Base-by-base conservation (phyloP, 2,797 vertebrate species). In the Harpagifer antarcticus region DNA sequence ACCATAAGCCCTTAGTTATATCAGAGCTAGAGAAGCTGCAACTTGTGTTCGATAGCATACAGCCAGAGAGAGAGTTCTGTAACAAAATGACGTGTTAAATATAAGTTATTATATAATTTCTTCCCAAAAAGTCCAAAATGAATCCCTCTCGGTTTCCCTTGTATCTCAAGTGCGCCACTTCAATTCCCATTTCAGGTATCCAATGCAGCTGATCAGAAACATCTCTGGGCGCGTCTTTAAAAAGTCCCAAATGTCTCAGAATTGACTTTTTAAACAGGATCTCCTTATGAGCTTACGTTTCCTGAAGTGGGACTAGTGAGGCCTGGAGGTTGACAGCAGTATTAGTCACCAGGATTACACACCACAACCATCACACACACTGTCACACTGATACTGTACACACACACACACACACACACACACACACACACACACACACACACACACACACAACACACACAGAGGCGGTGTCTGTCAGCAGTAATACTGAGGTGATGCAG, bases 301-400 rank as follows among this genome's bases (percentile, higher is more conserved):
- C 82, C 57, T 79, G 76, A 87, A 80, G 82, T 76, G 78, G 68
- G 71, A 74, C 27, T 74, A 33, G 50, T 75, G 70, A 85, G 70
- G 83, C 81, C 77, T 82, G 75, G 79, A 79, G 80, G 76, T 74
- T 79, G 68, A 81, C 81, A 78, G 81, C 76, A 65, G 83, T 50
- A 64, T 93, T 85, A 87, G 86, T 87, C 80, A 84, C 56, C 73
- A 43, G 72, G 83, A 90, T 91, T 85, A 91, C 74, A 77, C 85
- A 84, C 65, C 85, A 84, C 65, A 58, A 70, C 77, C 37, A 20
- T 78, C 78, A 55, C 52, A 58, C 75, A 75, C 86, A 79, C 68
- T 47, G 37, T 49, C 58, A 55, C 70, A 58, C 75, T 62, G 71
- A 57, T 10, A 54, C 74, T 61, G 44, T 47, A 81, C 31, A 74